phyloP scores from a whole-genome alignment of 2,113 vertebrate species.

The Panthera uncia region DNA sequence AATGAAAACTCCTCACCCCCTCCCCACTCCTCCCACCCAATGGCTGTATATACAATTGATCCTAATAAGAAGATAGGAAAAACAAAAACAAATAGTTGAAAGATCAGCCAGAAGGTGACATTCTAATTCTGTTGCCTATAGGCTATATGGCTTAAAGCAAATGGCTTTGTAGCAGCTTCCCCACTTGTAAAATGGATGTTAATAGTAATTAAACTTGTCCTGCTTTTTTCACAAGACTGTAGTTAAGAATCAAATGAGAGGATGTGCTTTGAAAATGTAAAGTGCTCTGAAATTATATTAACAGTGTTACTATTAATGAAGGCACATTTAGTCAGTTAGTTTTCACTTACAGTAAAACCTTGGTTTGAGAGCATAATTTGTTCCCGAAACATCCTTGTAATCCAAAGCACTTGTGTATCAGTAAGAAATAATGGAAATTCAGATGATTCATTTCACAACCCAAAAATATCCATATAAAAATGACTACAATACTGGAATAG shows the following conservation, averaged over 20 bases:
- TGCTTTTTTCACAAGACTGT: not conserved
- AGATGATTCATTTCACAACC: too few species aligned
- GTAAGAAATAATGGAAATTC: too few species aligned
- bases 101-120: not conserved
- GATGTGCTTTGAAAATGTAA: not conserved
- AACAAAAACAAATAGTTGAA: not conserved
- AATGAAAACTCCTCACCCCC: not conserved
- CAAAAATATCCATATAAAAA: too few species aligned
- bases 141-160: not conserved
- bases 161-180: not conserved
- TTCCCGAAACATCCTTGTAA: too few species aligned
- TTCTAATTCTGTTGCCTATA: not conserved
- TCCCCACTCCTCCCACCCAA: not conserved
- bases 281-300: not conserved
- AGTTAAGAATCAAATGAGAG: slow-evolving; percentile 26
- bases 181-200: not conserved
- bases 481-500: too few species aligned
- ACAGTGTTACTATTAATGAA: not conserved
- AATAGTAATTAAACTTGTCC: not conserved
- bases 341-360: not conserved
- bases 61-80: not conserved
- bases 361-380: too few species aligned
- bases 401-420: too few species aligned
- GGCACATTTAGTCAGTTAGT: not conserved
- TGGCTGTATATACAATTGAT: not conserved